A percentile compares a stretch with the other conserved stretches of the same genome.
These are phyloP conservation scores for Andrena minutula DNA, from an alignment of 2,888 invertebrate genomes.

Conservation along the genomic window DNA sequence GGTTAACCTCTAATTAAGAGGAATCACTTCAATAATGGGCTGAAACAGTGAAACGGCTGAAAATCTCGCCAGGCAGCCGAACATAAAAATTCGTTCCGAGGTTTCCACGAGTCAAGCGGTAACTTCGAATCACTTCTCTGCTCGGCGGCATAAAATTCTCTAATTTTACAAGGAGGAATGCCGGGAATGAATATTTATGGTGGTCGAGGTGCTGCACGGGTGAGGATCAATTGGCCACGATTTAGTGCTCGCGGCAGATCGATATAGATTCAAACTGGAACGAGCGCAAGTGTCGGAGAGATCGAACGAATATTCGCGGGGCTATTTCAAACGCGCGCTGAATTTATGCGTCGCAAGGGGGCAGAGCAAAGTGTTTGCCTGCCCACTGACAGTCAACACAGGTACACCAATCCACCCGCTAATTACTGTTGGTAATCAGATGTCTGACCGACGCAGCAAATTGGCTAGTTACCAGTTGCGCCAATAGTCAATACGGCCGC, in stretches of 20 bases:
- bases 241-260: too few species aligned
- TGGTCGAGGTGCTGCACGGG: not conserved
- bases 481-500: conserved; percentile 52
- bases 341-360: conserved; percentile 40
- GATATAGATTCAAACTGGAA: too few species aligned
- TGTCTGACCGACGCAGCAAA: conserved; percentile 57
- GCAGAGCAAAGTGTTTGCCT: conserved; percentile 44
- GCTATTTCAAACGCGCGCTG: conserved; percentile 17
- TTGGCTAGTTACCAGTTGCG: conserved; percentile 63
- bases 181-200: not conserved
- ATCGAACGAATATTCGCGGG: conserved; percentile 1
- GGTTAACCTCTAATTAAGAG: conserved; percentile 39
- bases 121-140: not conserved
- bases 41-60: conserved; percentile 2
- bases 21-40: conserved; percentile 14
- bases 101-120: not conserved
- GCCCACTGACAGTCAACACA: conserved; percentile 49
- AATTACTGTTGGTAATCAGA: conserved; percentile 67
- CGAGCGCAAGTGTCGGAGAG: too few species aligned
- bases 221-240: too few species aligned
- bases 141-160: not conserved
- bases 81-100: not conserved
- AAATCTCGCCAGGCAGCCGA: not conserved
- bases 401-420: conserved; percentile 50
- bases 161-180: not conserved